Percentiles rank a stretch among this genome's conserved stretches.
These are phyloP conservation scores for Perca schrenkii DNA, from an alignment of 2,113 vertebrate species.

Conservation along the genomic window DNA sequence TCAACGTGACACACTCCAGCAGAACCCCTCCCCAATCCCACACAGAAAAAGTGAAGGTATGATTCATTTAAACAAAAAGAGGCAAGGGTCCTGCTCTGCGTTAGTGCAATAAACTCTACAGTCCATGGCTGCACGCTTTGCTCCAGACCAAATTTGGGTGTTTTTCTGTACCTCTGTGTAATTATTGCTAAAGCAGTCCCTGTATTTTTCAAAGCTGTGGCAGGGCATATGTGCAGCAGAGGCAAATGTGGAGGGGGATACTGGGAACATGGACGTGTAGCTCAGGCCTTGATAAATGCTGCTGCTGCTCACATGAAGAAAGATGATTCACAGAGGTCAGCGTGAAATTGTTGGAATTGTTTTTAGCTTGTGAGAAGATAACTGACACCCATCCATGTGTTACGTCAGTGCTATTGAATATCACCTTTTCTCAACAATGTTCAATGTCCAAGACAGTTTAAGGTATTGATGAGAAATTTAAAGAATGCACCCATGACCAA, in stretches of 20 bases:
- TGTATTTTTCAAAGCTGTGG: constrained; percentile 40
- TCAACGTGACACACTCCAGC: constrained; percentile 49
- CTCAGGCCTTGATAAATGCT: neutral
- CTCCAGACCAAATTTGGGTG: constrained; percentile 74
- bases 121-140: neutral
- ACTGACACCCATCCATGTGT: constrained; percentile 24
- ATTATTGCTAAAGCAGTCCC: constrained; percentile 26
- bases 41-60: constrained; percentile 43
- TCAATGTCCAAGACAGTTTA: neutral
- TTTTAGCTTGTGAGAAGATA: constrained; percentile 23
- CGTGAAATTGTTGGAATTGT: constrained; percentile 47
- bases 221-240: neutral
- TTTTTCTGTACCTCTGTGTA: neutral
- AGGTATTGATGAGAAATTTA: constrained; percentile 62
- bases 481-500: constrained; percentile 57
- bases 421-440: constrained; percentile 19
- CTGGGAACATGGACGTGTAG: neutral
- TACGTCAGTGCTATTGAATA: constrained; percentile 28
- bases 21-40: constrained; percentile 41
- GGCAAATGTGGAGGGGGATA: neutral
- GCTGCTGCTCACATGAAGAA: neutral
- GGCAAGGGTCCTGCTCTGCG: constrained; percentile 38
- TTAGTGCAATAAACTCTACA: constrained; percentile 52
- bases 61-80: constrained; percentile 64
- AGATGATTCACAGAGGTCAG: constrained; percentile 34